Conservation (phyloP, 2,797 vertebrate genomes). For the Silurus aristotelis region DNA sequence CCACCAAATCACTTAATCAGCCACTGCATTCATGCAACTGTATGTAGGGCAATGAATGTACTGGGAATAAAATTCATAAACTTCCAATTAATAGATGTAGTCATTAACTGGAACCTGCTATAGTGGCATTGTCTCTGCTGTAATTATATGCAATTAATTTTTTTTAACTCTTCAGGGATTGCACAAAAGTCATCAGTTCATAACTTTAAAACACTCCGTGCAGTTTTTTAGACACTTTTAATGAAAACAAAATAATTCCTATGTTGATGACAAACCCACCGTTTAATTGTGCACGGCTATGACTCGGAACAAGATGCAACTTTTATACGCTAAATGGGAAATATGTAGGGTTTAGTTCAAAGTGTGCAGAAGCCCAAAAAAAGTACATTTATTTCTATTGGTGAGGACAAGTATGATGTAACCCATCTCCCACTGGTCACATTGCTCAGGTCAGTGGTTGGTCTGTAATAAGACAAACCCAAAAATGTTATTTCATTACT, state of each 20-base stretch:
- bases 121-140: constrained; percentile 2
- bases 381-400: neutral
- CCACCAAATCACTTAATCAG: too few relatives aligned
- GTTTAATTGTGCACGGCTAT: neutral
- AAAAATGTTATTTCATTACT: neutral
- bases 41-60: constrained; percentile 18
- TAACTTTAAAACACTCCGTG: neutral
- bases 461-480: neutral
- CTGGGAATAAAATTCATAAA: constrained; percentile 18
- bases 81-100: constrained; percentile 3
- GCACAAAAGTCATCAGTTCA: neutral
- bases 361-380: neutral
- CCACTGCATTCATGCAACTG: neutral
- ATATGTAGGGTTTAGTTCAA: neutral
- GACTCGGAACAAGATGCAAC: neutral
- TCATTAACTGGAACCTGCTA: constrained; percentile 14
- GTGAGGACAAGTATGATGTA: neutral
- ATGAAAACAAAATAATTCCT: constrained; percentile 19
- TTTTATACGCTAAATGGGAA: neutral
- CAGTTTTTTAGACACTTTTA: constrained; percentile 5
- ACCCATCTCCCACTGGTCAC: neutral
- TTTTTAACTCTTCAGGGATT: neutral
- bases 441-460: neutral
- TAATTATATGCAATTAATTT: constrained; percentile 19
- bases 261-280: neutral